These are phyloP conservation scores for Lophotriccus pileatus DNA, from an alignment of 2,797 vertebrate genomes.

Conservation along the genomic window DNA sequence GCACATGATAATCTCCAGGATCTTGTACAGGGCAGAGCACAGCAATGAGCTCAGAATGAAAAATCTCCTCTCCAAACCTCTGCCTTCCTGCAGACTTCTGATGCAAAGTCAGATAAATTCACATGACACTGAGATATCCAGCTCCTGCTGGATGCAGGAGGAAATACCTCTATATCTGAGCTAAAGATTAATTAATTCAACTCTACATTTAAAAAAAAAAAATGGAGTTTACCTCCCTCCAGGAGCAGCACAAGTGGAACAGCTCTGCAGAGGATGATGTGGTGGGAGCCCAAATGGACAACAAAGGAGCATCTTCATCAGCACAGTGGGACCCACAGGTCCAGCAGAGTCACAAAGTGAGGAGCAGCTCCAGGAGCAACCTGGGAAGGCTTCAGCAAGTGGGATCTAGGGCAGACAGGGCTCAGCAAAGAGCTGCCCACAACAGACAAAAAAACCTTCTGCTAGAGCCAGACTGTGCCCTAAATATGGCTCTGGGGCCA, in stretches of 20 bases:
- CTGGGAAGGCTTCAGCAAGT: rapidly evolving
- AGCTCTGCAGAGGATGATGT: rapidly evolving
- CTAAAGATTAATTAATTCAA: neutral
- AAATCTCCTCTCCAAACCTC: neutral
- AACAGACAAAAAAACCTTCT: rapidly evolving
- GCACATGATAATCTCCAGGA: neutral
- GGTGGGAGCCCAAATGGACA: neutral
- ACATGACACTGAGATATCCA: neutral
- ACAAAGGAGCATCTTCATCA: rapidly evolving
- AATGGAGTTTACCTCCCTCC: neutral
- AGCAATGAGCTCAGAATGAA: neutral
- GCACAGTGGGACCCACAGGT: neutral
- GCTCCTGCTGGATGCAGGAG: neutral
- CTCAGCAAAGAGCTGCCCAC: neutral
- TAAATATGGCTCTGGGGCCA: neutral
- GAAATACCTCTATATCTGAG: neutral
- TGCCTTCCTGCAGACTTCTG: neutral
- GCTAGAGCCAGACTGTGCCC: rapidly evolving
- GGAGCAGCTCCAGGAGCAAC: no score
- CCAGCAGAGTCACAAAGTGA: neutral
- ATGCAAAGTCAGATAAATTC: neutral
- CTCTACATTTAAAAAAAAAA: neutral
- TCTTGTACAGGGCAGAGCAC: neutral
- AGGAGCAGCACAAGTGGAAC: rapidly evolving
- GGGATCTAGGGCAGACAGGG: rapidly evolving